These are phyloP conservation scores for Ptilonorhynchus violaceus DNA, from an alignment of 2,113 vertebrate species.

Conservation along the genomic window DNA sequence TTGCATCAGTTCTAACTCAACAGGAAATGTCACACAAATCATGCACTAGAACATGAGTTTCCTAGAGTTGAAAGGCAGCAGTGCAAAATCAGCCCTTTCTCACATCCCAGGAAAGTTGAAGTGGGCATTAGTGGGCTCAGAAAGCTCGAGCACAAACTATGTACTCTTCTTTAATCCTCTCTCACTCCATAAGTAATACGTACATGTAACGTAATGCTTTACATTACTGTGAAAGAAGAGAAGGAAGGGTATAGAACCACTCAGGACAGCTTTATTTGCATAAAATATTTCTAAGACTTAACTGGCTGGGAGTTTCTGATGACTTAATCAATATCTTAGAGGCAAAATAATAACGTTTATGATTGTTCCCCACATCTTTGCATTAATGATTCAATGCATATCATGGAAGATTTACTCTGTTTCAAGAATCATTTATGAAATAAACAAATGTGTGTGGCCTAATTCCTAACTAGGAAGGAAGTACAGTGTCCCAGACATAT, in stretches of 20 bases:
- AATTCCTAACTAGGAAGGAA: background rate
- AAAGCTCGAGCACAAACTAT: background rate
- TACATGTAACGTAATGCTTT: background rate
- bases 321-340: background rate
- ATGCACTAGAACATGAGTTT: background rate
- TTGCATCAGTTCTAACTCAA: background rate
- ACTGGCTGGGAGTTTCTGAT: background rate
- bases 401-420: background rate
- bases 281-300: background rate
- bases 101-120: background rate
- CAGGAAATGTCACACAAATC: background rate
- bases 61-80: background rate
- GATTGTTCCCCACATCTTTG: background rate
- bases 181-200: background rate
- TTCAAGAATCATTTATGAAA: background rate
- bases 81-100: background rate
- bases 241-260: too few species aligned
- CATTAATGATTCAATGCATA: background rate
- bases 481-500: background rate
- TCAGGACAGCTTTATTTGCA: background rate
- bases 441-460: background rate
- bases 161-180: background rate
- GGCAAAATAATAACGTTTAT: background rate
- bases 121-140: background rate
- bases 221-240: background rate